A percentile compares a stretch with the other conserved stretches of the same genome.
These are phyloP conservation scores for Muscicapa striata DNA, from an alignment of 2,797 vertebrate species.

Conservation along the genomic window DNA sequence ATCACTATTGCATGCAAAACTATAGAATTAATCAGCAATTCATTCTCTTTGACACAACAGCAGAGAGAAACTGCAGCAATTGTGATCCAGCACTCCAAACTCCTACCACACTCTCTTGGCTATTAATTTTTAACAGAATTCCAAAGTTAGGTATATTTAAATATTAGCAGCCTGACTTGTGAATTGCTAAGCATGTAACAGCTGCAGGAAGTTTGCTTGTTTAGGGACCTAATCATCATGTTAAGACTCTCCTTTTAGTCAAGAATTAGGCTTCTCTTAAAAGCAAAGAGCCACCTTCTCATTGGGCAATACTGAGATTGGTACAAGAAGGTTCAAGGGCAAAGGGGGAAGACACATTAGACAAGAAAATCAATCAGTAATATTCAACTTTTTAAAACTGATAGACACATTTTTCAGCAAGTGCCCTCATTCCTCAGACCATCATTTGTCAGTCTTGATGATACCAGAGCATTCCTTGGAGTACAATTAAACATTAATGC, in stretches of 20 bases:
- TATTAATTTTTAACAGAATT: slow-evolving; percentile 16
- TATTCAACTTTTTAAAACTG: slow-evolving; percentile 32
- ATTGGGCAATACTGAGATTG: not conserved
- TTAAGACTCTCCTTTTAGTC: not conserved
- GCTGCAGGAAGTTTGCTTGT: not conserved
- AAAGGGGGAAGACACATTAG: not conserved
- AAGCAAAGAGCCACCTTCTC: not conserved
- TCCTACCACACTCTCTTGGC: not conserved
- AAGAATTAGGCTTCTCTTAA: not conserved
- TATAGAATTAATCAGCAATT: slow-evolving; percentile 85
- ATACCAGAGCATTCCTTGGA: slow-evolving; percentile 35
- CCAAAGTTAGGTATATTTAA: not conserved
- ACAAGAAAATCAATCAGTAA: slow-evolving; percentile 33
- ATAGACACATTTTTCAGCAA: slow-evolving; percentile 56
- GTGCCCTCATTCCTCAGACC: slow-evolving; percentile 26
- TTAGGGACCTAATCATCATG: not conserved
- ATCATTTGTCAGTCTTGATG: slow-evolving; percentile 46
- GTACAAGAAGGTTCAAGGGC: not conserved
- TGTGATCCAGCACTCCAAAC: not conserved
- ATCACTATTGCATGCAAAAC: slow-evolving; percentile 83
- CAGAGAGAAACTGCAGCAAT: not conserved
- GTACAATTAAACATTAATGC: slow-evolving; percentile 59
- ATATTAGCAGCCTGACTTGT: not conserved
- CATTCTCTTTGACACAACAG: slow-evolving; percentile 64
- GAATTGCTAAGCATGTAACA: not conserved